Percentiles rank a stretch among this genome's conserved stretches.
Conservation (phyloP, 2,888 invertebrate genomes). For the Pediacus dermestoides region DNA sequence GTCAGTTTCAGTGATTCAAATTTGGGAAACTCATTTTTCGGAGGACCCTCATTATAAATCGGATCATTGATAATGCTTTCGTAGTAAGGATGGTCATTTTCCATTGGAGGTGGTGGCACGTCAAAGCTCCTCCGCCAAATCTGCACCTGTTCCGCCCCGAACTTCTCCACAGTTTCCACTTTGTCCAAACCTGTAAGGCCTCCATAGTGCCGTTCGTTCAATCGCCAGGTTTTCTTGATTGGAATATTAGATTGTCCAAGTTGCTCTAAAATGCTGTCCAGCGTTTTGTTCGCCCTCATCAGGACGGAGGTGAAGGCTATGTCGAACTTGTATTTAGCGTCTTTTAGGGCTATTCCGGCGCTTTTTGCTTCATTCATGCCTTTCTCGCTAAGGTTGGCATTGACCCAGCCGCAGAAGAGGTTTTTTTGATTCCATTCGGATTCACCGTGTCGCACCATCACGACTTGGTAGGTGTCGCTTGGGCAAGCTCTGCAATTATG, state of each 20-base stretch:
- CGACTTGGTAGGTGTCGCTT: conserved; percentile 23
- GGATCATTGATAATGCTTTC: conserved; percentile 71
- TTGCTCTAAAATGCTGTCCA: conserved; percentile 64
- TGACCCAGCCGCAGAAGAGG: conserved; percentile 61
- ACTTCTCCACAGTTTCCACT: conserved; percentile 78
- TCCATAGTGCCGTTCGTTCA: conserved; percentile 87
- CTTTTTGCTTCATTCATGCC: conserved; percentile 65
- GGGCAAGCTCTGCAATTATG: too few species aligned
- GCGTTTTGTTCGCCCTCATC: conserved; percentile 72
- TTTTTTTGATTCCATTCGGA: conserved; percentile 61
- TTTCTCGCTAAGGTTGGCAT: conserved; percentile 56
- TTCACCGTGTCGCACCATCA: conserved; percentile 60
- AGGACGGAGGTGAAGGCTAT: conserved; percentile 77
- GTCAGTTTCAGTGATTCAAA: conserved; percentile 80
- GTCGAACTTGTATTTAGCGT: conserved; percentile 70
- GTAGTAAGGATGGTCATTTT: conserved; percentile 70
- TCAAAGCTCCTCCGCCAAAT: conserved; percentile 85
- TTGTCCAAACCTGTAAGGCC: conserved; percentile 76
- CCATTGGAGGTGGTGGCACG: conserved; percentile 78
- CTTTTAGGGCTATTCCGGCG: conserved; percentile 71
- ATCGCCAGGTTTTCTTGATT: conserved; percentile 71
- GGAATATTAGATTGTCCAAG: conserved; percentile 66
- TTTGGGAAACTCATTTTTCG: conserved; percentile 71
- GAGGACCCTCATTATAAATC: conserved; percentile 69
- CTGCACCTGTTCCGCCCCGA: conserved; percentile 73